Conservation (phyloP, 2,113 vertebrate species). For the Tringa solitaria region DNA sequence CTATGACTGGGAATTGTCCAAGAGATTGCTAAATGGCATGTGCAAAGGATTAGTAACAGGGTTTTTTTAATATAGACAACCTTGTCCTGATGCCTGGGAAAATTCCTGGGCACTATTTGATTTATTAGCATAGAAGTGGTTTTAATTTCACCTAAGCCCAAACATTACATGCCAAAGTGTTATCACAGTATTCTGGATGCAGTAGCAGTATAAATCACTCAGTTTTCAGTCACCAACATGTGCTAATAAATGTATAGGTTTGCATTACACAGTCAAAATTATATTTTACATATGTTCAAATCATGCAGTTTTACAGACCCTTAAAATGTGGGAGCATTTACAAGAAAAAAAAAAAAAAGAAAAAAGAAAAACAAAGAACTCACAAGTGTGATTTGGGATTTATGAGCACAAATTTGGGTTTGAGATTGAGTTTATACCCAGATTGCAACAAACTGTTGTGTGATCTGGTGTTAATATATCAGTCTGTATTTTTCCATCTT, state of each 20-base stretch:
- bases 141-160: not conserved
- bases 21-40: not conserved
- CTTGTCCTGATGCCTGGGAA: not conserved
- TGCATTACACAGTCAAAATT: not conserved
- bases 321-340: not conserved
- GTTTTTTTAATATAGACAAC: not conserved
- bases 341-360: not conserved
- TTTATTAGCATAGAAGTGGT: not conserved
- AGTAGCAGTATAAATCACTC: not conserved
- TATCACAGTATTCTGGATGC: not conserved
- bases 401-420: not conserved
- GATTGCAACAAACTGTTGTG: not conserved
- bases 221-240: not conserved
- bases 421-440: not conserved
- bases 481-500: not conserved
- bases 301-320: not conserved
- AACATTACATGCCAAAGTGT: not conserved
- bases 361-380: not conserved
- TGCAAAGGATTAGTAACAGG: not conserved
- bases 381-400: not conserved
- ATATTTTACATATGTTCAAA: not conserved
- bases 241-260: not conserved
- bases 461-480: not conserved
- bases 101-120: not conserved
- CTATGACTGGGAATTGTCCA: not conserved